phyloP scores from a whole-genome alignment of 2,797 vertebrate species.

The Pteropus rufus region DNA sequence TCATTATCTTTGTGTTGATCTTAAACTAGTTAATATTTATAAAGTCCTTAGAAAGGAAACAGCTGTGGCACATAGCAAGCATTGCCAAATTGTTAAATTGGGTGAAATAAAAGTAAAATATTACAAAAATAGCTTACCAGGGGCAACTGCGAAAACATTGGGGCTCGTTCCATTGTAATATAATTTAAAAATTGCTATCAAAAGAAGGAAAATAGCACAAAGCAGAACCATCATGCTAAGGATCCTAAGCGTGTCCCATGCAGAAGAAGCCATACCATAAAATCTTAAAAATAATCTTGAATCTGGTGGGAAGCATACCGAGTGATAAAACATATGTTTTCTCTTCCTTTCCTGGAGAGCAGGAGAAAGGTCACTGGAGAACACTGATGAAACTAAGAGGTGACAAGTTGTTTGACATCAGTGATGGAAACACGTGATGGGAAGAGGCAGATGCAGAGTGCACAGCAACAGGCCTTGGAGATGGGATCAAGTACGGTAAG shows the following conservation, averaged over 20 bases:
- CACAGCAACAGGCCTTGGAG: background rate
- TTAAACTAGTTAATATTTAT: background rate
- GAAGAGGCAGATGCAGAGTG: background rate
- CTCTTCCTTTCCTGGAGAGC: background rate
- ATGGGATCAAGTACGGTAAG: background rate
- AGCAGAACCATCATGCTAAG: background rate
- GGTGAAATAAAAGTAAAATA: background rate
- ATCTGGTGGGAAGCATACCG: background rate
- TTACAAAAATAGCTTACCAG: background rate
- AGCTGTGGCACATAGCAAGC: background rate
- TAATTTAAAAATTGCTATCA: background rate
- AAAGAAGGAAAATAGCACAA: background rate
- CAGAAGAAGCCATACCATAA: background rate
- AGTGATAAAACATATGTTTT: background rate
- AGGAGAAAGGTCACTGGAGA: background rate
- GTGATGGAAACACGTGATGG: background rate
- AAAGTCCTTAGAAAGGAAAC: background rate
- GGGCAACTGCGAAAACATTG: background rate
- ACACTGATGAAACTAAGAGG: background rate
- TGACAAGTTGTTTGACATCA: too few relatives aligned
- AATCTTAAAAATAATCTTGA: background rate
- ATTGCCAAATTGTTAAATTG: background rate
- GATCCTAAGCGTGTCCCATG: background rate
- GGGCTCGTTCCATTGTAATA: background rate
- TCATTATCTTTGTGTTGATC: background rate